phyloP scores from a whole-genome alignment of 37 sponge, comb jelly and placozoan species.

The Aphrocallistes beatrix region DNA sequence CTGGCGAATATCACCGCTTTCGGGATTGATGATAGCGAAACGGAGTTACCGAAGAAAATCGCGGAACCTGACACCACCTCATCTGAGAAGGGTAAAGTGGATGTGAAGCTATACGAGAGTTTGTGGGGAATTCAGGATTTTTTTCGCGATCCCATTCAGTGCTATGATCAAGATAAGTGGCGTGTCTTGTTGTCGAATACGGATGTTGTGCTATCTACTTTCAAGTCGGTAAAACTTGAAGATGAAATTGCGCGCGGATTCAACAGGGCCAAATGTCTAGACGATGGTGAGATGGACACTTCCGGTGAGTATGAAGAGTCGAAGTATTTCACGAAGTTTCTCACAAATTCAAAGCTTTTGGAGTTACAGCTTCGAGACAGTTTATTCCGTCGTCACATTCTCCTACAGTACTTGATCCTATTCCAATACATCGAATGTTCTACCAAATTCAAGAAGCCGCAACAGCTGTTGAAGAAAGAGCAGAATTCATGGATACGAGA shows the following conservation, averaged over 20 bases:
- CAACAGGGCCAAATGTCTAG: background rate
- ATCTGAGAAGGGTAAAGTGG: conserved; percentile 27
- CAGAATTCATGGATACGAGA: conserved; percentile 58
- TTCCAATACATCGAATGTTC: conserved; percentile 81
- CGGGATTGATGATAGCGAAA: conserved; percentile 33
- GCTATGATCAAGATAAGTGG: conserved; percentile 60
- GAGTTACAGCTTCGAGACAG: conserved; percentile 73
- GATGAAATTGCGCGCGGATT: background rate
- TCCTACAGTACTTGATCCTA: conserved; percentile 83
- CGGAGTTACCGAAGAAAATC: conserved; percentile 22
- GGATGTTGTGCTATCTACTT: conserved; percentile 42
- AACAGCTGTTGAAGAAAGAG: conserved; percentile 47
- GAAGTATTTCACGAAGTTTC: conserved; percentile 92
- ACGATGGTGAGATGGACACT: background rate
- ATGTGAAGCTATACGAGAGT: conserved; percentile 73
- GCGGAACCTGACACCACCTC: conserved; percentile 3
- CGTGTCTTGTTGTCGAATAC: conserved; percentile 32
- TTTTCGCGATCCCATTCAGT: conserved; percentile 75
- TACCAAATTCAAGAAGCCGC: conserved; percentile 68
- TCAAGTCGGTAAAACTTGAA: conserved; percentile 60
- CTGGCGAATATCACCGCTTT: conserved; percentile 85
- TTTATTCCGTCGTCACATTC: conserved; percentile 77
- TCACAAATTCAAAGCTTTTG: conserved; percentile 94
- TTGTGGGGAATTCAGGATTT: conserved; percentile 89
- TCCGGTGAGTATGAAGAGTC: conserved; percentile 22